A percentile compares a stretch with the other conserved stretches of the same genome.
Evolutionary conservation across 2,113 vertebrate species (phyloP).

Genomic region (Cryptoleucopteryx plumbea): DNA sequence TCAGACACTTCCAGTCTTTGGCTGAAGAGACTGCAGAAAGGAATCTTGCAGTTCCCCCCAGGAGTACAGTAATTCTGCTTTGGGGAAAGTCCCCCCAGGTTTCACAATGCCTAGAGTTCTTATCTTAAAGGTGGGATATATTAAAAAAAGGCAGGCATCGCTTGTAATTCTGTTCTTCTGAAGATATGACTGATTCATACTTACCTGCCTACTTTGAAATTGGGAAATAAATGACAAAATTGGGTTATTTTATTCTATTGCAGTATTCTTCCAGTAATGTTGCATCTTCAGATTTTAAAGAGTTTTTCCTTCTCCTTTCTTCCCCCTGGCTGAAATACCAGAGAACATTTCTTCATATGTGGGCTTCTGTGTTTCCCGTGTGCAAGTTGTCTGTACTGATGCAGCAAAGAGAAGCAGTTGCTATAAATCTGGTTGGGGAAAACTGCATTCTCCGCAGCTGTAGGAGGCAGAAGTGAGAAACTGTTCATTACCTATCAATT

Average conservation of each 20-base stretch:
- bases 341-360: neutral
- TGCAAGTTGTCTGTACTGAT: neutral
- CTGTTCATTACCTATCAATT: neutral
- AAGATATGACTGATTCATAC: neutral
- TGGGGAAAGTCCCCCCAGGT: neutral
- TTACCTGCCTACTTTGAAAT: neutral
- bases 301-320: neutral
- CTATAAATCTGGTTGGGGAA: neutral
- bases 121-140: neutral
- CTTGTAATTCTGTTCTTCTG: neutral
- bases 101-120: neutral
- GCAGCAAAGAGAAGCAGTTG: neutral
- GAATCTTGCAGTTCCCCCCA: neutral
- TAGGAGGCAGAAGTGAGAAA: neutral
- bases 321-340: neutral
- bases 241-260: neutral
- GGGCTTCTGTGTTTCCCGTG: neutral
- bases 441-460: neutral
- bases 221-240: neutral
- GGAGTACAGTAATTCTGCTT: neutral
- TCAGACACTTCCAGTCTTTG: neutral
- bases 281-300: neutral
- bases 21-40: neutral
- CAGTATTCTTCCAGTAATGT: neutral
- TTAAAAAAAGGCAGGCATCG: neutral